phyloP scores from a whole-genome alignment of 2,888 invertebrate species.

The Agrotis segetum region DNA sequence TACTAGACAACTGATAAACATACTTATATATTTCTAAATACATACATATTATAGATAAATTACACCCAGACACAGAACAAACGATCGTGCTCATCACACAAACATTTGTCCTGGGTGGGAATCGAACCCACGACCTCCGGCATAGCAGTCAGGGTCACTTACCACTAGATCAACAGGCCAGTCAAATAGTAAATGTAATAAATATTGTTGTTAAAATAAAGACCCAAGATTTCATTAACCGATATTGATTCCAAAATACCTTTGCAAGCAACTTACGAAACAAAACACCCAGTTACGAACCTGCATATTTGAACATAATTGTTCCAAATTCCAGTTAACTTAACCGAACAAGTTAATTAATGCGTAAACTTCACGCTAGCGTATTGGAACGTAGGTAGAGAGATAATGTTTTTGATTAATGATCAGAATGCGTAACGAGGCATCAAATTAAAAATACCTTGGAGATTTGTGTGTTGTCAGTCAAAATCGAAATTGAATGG shows the following conservation, averaged over 20 bases:
- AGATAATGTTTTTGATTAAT: slow-evolving; percentile 41
- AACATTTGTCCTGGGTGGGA: no score
- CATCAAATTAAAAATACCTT: slow-evolving; percentile 55
- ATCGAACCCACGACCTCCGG: no score
- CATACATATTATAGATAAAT: no score
- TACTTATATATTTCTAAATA: no score
- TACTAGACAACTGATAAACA: no score
- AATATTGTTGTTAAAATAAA: no score
- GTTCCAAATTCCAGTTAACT: slow-evolving; percentile 34
- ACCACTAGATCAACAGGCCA: no score
- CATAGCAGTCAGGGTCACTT: no score
- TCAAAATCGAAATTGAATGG: slow-evolving; percentile 26
- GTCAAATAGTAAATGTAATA: no score
- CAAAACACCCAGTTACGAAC: slow-evolving; percentile 3
- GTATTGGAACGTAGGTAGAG: slow-evolving; percentile 9
- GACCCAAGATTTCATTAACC: no score
- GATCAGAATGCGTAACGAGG: slow-evolving; percentile 36
- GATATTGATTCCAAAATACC: neutral
- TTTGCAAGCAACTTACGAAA: neutral
- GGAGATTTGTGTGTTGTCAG: slow-evolving; percentile 30
- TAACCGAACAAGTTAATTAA: slow-evolving; percentile 41
- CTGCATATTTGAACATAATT: slow-evolving; percentile 34
- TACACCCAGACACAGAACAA: no score
- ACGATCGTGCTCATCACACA: no score
- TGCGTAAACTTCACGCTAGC: slow-evolving; percentile 39